phyloP scores from a whole-genome alignment of 2,113 vertebrate species.

The Spilogale gracilis region DNA sequence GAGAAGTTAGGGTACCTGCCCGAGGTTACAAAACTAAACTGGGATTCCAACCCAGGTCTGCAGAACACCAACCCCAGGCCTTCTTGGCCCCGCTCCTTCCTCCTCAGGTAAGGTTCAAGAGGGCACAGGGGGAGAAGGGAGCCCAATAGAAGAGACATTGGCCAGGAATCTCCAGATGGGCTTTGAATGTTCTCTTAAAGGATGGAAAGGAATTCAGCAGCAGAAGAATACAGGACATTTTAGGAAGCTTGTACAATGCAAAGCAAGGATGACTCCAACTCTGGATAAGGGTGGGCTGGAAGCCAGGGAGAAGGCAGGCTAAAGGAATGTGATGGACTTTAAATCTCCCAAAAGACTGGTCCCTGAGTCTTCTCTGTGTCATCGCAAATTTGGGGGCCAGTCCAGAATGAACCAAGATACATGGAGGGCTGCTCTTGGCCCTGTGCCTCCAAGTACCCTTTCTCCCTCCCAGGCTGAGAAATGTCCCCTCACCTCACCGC shows the following conservation, averaged over 20 bases:
- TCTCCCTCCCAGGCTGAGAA: not conserved
- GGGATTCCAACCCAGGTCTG: not conserved
- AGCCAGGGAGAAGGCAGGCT: not conserved
- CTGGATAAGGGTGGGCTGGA: not conserved
- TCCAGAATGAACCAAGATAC: not conserved
- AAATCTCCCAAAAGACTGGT: not conserved
- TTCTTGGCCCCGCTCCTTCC: not conserved
- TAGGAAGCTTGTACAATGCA: not conserved
- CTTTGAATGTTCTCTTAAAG: not conserved
- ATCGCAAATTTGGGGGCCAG: not conserved
- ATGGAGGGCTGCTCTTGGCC: not conserved
- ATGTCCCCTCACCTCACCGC: not conserved
- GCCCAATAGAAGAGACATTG: accelerated
- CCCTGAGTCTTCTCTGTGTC: too few relatives aligned
- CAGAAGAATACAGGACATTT: not conserved
- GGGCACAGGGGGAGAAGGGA: too few relatives aligned
- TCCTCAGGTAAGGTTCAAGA: not conserved
- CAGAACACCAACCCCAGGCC: too few relatives aligned
- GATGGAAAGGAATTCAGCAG: not conserved
- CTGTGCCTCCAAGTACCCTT: not conserved
- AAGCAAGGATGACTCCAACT: not conserved
- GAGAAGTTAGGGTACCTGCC: not conserved
- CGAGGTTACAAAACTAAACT: not conserved
- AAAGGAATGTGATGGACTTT: not conserved
- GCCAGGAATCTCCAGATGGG: not conserved